Evolutionary conservation across 2,797 vertebrate species (phyloP).

Genomic region (Tragelaphus oryx): DNA sequence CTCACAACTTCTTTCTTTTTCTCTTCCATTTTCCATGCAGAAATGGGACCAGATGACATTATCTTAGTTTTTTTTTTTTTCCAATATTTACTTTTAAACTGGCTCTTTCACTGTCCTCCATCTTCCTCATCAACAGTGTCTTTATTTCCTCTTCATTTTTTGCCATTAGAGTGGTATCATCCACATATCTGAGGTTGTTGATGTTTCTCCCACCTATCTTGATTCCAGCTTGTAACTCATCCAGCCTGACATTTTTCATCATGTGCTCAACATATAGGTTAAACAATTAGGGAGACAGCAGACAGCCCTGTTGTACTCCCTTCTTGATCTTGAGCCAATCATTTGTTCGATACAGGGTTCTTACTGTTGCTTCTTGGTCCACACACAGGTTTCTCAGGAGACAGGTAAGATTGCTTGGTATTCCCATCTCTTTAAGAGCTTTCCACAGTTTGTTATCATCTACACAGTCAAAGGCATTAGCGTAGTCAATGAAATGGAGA

Average conservation of each 20-base stretch:
- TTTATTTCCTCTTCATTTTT: background rate
- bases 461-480: background rate
- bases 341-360: background rate
- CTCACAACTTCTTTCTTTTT: background rate
- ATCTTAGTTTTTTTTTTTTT: background rate
- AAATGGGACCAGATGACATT: background rate
- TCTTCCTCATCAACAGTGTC: background rate
- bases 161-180: background rate
- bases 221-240: background rate
- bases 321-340: background rate
- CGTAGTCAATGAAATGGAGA: background rate
- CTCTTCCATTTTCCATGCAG: background rate
- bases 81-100: background rate
- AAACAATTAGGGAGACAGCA: background rate
- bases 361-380: background rate
- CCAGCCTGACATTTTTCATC: background rate
- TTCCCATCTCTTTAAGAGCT: background rate
- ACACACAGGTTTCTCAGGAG: background rate
- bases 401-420: background rate
- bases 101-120: background rate
- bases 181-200: rapidly evolving
- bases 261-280: background rate
- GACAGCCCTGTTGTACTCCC: background rate
- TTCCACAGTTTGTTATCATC: background rate
- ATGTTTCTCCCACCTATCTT: rapidly evolving